Evolutionary conservation across 2,113 vertebrate species (phyloP).

Genomic region (Cyprinodon variegatus): DNA sequence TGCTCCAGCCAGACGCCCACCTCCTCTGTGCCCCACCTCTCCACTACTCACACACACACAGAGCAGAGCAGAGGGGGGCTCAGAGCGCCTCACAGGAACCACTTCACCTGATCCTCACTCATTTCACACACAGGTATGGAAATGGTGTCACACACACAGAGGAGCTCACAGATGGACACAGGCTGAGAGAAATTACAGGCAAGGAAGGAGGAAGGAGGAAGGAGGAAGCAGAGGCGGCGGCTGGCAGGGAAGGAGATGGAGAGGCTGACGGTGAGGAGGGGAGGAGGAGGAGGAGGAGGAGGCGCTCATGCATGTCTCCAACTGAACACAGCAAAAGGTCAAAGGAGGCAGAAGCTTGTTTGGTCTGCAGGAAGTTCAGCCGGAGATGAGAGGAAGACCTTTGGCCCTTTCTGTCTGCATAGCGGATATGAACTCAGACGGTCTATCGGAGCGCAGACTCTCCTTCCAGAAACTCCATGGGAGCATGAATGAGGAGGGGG

Average conservation of each 20-base stretch:
- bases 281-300: conserved; percentile 40
- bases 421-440: too few relatives aligned
- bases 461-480: conserved; percentile 33
- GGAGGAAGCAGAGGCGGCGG: neutral
- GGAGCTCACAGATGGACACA: conserved; percentile 13
- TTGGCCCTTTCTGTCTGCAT: neutral
- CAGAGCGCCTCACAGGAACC: conserved; percentile 53
- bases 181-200: conserved; percentile 30
- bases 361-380: conserved; percentile 53
- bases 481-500: conserved; percentile 55
- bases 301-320: conserved; percentile 59
- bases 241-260: conserved; percentile 12
- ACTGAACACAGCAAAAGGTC: conserved; percentile 55
- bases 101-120: conserved; percentile 3
- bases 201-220: conserved; percentile 22
- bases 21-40: conserved; percentile 99
- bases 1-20: conserved; percentile 99
- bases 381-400: conserved; percentile 12
- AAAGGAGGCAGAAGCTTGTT: conserved; percentile 69
- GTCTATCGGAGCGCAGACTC: too few relatives aligned
- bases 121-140: conserved; percentile 4
- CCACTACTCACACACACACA: conserved; percentile 91
- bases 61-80: conserved; percentile 77
- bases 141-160: conserved; percentile 5
- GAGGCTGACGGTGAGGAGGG: conserved; percentile 49